A percentile compares a stretch with the other conserved stretches of the same genome.
These are phyloP conservation scores for Podotricha telesiphe DNA, from an alignment of 2,888 invertebrate genomes.

Conservation along the genomic window DNA sequence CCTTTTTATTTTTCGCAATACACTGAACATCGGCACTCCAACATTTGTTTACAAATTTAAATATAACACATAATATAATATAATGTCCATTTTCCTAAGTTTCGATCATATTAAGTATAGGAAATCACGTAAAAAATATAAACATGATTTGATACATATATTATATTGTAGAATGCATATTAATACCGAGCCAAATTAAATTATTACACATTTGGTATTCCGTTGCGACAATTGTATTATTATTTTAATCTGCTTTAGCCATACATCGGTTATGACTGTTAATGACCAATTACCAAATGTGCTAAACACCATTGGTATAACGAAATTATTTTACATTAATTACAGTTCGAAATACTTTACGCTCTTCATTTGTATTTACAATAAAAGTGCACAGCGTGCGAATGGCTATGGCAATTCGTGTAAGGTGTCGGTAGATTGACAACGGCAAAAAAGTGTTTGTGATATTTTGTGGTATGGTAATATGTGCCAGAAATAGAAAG, in stretches of 20 bases:
- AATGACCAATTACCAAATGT: slow-evolving; percentile 4
- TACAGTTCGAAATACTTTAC: not conserved
- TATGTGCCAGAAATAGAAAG: slow-evolving; percentile 38
- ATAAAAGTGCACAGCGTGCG: slow-evolving; percentile 65
- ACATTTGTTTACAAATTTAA: not conserved
- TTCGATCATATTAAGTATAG: not conserved
- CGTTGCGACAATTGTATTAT: slow-evolving; percentile 3
- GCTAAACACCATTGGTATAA: not conserved
- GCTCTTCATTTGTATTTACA: slow-evolving; percentile 16
- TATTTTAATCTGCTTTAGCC: slow-evolving; percentile 10
- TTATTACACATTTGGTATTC: slow-evolving; percentile 9
- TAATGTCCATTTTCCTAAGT: not conserved
- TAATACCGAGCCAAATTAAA: slow-evolving; percentile 11
- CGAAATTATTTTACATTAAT: not conserved
- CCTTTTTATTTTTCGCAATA: not conserved
- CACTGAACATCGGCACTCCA: not conserved
- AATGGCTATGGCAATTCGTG: slow-evolving; percentile 55
- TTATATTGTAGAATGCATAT: not conserved
- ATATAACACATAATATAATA: not conserved
- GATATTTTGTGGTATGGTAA: slow-evolving; percentile 45
- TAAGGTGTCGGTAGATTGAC: slow-evolving; percentile 44
- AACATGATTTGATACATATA: not conserved
- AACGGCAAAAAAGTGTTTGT: slow-evolving; percentile 36
- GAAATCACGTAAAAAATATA: not conserved
- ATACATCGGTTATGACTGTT: not conserved